Base-by-base conservation (phyloP, 2,113 vertebrate species). In the Odocoileus hemionus region DNA sequence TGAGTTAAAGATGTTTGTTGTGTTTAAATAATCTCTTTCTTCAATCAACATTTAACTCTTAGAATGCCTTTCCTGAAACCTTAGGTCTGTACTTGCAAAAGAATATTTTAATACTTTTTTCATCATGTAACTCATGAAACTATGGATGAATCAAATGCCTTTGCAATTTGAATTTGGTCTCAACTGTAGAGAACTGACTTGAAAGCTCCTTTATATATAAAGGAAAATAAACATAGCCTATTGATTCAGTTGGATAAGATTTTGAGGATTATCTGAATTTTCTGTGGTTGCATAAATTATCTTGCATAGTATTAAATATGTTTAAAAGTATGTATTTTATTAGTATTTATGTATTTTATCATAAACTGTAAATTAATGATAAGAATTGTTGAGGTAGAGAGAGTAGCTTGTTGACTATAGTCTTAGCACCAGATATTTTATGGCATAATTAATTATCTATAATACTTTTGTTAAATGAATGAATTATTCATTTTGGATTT, bases 401-500 rank as follows among this genome's bases (percentile, higher is more conserved):
- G 3, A 14, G 45, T 70, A 58, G 7, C 6, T 84, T 96, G 82
- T 57, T 60, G 11, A 87, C 4, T 93, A 79, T 85, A 92, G 36
- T 45, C 25, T 50, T 91, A 97, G 33, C 43, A 45, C 7, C 19
- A 91, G 11, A 26, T 94, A 85, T 52, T 95, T 96, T 91, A 96
- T 91, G 47, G 8, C 6, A 95, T 95, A 83, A 86, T 96, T 97
- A 98, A 93, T 76, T 89, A 95, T 87, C 57, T 94, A 83, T 92
- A 96, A 93, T 89, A 91, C 57, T 86, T 45, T 92, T 90, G 17
- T 90, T 92, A 64, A 88, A 95, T 78, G 60, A 92, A 94, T 97
- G n/a, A 95, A 95, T 96, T 88, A 97, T 96, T 97, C 74, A 97
- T 94, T 94, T 96, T 97, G 55, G 76, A 94, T 96, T 96, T 94